A percentile compares a stretch with the other conserved stretches of the same genome.
phyloP scores from a whole-genome alignment of 2,797 vertebrate genomes.

The Prunella strophiata region DNA sequence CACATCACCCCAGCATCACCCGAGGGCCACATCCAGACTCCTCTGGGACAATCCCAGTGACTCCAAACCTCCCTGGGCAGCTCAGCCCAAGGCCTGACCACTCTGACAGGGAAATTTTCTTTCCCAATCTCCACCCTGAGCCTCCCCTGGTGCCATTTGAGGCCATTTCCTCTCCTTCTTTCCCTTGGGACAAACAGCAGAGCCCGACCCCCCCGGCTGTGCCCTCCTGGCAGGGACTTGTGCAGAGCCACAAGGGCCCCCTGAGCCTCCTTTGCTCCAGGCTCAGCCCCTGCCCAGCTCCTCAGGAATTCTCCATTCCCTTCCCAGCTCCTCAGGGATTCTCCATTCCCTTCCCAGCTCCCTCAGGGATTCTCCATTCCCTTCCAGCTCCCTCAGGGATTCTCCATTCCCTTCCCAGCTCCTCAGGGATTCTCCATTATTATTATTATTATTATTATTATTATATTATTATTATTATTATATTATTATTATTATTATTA shows the following conservation, averaged over 20 bases:
- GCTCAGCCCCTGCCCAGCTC: background rate
- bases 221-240: background rate
- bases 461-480: no score
- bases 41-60: background rate
- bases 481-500: no score
- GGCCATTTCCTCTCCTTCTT: background rate
- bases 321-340: background rate
- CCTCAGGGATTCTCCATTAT: no score
- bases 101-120: background rate
- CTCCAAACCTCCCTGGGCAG: background rate
- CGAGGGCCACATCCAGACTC: background rate
- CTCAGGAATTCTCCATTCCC: background rate
- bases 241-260: background rate
- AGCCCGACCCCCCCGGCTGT: background rate
- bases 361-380: no score
- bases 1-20: background rate
- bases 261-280: background rate
- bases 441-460: no score
- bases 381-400: no score
- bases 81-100: background rate
- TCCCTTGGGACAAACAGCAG: background rate
- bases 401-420: no score
- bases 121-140: fast-evolving
- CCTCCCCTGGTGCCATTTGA: background rate
- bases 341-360: no score